These are phyloP conservation scores for Pseudorhombus dupliciocellatus DNA, from an alignment of 2,113 vertebrate genomes.

Conservation along the genomic window DNA sequence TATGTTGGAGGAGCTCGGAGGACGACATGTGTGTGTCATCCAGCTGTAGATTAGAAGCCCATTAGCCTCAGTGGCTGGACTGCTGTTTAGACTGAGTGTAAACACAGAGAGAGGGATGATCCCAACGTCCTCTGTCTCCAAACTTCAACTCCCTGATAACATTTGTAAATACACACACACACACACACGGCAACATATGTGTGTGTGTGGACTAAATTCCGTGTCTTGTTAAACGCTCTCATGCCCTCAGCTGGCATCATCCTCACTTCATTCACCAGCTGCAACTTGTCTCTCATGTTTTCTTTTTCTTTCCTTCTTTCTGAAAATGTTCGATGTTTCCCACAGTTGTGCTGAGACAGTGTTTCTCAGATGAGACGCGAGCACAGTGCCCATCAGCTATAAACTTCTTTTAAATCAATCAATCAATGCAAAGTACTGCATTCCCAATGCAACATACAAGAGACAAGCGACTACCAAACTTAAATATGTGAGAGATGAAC, in stretches of 20 bases:
- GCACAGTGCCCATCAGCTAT: too few species aligned
- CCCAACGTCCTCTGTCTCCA: constrained; percentile 62
- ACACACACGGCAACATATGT: constrained; percentile 37
- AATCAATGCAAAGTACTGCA: too few species aligned
- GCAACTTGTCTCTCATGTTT: constrained; percentile 54
- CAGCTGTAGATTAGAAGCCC: constrained; percentile 79
- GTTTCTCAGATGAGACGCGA: constrained; percentile 45
- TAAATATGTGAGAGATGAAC: too few species aligned
- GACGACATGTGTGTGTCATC: constrained; percentile 73
- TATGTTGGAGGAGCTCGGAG: constrained; percentile 53
- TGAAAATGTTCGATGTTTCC: constrained; percentile 54
- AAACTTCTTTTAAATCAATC: too few species aligned
- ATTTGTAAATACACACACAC: constrained; percentile 35
- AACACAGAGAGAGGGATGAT: constrained; percentile 77
- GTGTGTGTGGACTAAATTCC: constrained; percentile 32
- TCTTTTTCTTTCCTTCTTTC: background rate
- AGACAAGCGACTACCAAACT: too few species aligned
- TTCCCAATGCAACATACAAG: too few species aligned
- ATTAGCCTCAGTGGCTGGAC: constrained; percentile 79
- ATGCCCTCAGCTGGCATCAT: constrained; percentile 69
- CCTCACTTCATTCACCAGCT: constrained; percentile 76
- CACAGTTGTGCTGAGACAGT: constrained; percentile 59
- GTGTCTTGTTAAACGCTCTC: constrained; percentile 56
- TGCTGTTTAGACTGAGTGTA: constrained; percentile 79
- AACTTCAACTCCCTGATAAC: constrained; percentile 63